A percentile compares a stretch with the other conserved stretches of the same genome.
Conservation (phyloP, 2,113 vertebrate species). For the Seriola aureovittata region DNA sequence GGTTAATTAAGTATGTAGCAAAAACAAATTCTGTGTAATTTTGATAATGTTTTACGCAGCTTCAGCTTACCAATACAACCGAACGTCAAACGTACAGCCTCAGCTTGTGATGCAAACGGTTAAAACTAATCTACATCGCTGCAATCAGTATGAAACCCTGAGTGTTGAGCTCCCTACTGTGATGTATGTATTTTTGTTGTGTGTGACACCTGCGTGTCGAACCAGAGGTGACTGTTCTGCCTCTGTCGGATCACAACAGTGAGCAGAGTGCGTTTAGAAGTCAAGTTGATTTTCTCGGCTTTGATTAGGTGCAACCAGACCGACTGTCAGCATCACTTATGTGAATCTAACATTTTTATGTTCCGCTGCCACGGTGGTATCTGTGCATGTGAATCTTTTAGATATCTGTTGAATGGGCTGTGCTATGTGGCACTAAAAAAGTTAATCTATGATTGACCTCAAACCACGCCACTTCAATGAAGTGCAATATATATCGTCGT, state of each 20-base stretch:
- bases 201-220: constrained; percentile 46
- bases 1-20: too few relatives aligned
- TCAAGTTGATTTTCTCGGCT: constrained; percentile 38
- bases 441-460: not conserved
- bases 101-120: constrained; percentile 15
- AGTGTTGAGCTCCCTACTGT: constrained; percentile 6
- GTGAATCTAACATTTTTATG: not conserved
- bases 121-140: constrained; percentile 12
- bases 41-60: not conserved
- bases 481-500: not conserved
- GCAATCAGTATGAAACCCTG: constrained; percentile 35
- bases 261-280: constrained; percentile 36
- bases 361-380: not conserved
- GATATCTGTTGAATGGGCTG: not conserved
- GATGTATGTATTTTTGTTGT: constrained; percentile 24
- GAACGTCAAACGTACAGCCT: not conserved
- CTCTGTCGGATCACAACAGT: constrained; percentile 32
- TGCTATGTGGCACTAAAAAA: not conserved
- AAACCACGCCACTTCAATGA: not conserved
- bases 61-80: not conserved
- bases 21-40: too few relatives aligned
- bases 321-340: constrained; percentile 4
- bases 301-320: constrained; percentile 26
- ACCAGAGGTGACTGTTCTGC: constrained; percentile 53
- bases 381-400: not conserved